Evolutionary conservation across 2,113 vertebrate species (phyloP).

Genomic region (Acanthisitta chloris): DNA sequence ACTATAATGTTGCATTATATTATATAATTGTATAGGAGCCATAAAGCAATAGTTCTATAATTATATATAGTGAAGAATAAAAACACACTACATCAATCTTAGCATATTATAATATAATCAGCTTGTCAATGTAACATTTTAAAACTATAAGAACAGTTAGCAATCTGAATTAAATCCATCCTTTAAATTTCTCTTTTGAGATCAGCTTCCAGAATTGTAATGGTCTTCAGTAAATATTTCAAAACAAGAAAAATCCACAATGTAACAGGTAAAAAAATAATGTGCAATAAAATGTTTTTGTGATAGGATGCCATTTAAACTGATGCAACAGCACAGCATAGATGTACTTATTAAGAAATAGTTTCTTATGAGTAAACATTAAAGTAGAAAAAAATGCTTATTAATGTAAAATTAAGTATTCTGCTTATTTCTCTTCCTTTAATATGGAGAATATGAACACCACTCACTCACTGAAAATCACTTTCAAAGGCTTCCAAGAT

Average conservation of each 20-base stretch:
- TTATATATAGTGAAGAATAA: not conserved
- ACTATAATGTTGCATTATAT: no score
- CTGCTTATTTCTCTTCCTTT: not conserved
- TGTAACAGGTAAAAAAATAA: accelerated
- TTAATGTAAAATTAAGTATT: not conserved
- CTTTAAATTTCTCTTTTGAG: not conserved
- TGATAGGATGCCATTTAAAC: not conserved
- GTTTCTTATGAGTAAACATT: not conserved
- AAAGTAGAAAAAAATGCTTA: not conserved
- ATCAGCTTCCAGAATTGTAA: not conserved
- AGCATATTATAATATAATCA: not conserved
- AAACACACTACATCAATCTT: not conserved
- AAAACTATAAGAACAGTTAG: not conserved
- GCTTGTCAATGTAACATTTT: not conserved
- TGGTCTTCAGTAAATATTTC: not conserved
- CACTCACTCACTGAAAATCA: accelerated
- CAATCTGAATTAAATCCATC: not conserved
- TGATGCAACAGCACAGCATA: not conserved
- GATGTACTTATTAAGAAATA: not conserved
- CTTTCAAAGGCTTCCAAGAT: not conserved
- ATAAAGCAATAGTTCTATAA: not conserved
- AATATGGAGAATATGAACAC: not conserved
- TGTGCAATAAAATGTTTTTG: not conserved
- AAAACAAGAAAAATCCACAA: not conserved
- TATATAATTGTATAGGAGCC: not conserved